Evolutionary conservation across 2,113 vertebrate genomes (phyloP).

Genomic region (Phalacrocorax aristotelis): DNA sequence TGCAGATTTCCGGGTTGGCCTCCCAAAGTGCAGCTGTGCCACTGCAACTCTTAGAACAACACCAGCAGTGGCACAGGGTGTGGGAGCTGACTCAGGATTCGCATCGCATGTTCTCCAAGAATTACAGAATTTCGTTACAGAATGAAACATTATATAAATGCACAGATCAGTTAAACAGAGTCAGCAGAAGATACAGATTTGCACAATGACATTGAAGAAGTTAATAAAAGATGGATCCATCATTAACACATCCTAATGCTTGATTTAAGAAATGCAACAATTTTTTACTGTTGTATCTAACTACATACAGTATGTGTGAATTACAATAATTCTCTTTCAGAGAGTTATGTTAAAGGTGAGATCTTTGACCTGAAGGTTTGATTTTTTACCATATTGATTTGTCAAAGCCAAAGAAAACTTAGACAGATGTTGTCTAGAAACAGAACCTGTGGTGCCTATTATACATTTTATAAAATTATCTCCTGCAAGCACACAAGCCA

Average conservation of each 20-base stretch:
- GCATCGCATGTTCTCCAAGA: not conserved
- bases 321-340: not conserved
- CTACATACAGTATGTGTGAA: not conserved
- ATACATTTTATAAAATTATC: not conserved
- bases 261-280: not conserved
- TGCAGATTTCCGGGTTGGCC: not conserved
- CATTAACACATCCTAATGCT: not conserved
- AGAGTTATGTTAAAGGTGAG: not conserved
- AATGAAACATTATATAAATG: not conserved
- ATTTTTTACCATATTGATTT: not conserved
- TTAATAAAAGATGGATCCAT: not conserved
- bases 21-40: not conserved
- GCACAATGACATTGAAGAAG: not conserved
- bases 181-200: not conserved
- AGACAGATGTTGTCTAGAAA: not conserved
- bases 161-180: not conserved
- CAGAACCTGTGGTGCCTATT: not conserved
- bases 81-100: not conserved
- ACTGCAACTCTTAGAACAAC: not conserved
- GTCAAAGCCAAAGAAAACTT: not conserved
- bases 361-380: not conserved
- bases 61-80: not conserved
- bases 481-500: not conserved
- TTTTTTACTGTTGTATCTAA: not conserved
- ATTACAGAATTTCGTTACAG: not conserved